Base-by-base conservation (phyloP, 2,113 vertebrate genomes). In the Archocentrus centrarchus region DNA sequence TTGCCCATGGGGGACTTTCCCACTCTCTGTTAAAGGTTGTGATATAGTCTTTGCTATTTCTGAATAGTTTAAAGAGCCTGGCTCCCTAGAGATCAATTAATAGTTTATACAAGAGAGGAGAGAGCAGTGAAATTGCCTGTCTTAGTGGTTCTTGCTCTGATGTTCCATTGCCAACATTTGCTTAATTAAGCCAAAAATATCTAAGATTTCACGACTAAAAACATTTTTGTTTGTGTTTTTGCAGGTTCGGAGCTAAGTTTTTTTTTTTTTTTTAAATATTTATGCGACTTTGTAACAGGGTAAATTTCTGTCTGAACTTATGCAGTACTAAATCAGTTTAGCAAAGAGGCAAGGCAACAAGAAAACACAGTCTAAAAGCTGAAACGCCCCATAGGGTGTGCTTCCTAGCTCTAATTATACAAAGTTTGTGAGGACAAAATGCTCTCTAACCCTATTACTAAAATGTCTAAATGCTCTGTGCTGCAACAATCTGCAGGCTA, bases 51-150 rank as follows among this genome's bases (percentile, higher is more conserved):
- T 93, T 82, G 92, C 88, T 80, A 89, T 93, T 92, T 91, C 88
- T 91, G 90, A 94, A 93, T 89, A 88, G 91, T 92, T 94, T 93
- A 91, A 95, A 93, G 88, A 91, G 84, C 76, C 37, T 78, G 59
- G 24, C 80, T 95, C 95, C 92, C 93, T 5, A 55, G 94, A 94
- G 95, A 95, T 95, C 94, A 96, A 95, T 96, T 95, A 95, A 94
- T 93, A 94, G 89, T 95, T 95, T 91, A 91, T 91, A 92, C 90
- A 90, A 87, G 90, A 93, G 88, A 89, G 86, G 85, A 91, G 91
- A 90, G 86, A 80, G 89, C 87, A 75, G 90, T 88, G 85, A 90
- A 93, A 91, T 94, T 90, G 93, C 91, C 92, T 86, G 90, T 93
- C 94, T 93, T 87, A 92, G 91, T 91, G 89, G 84, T 94, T 94